A percentile compares a stretch with the other conserved stretches of the same genome.
phyloP scores from a whole-genome alignment of 2,797 vertebrate species.

The Mycteria americana region DNA sequence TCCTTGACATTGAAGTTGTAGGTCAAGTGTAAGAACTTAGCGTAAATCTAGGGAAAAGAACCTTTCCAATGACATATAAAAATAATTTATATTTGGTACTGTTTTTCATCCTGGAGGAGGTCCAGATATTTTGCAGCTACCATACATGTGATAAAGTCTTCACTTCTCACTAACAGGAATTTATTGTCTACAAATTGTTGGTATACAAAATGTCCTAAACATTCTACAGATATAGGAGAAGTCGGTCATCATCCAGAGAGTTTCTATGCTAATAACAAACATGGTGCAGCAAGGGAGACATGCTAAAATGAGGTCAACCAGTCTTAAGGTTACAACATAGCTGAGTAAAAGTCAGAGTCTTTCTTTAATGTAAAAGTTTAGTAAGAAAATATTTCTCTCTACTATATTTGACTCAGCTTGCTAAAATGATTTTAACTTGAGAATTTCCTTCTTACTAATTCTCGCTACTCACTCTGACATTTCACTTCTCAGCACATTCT shows the following conservation, averaged over 20 bases:
- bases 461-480: not conserved
- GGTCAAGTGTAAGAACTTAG: conserved; percentile 4
- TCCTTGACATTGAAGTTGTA: conserved; percentile 19
- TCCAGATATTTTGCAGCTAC: not conserved
- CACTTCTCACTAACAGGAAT: not conserved
- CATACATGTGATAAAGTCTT: not conserved
- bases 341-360: not conserved
- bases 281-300: not conserved
- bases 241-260: not conserved
- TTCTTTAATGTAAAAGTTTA: not conserved
- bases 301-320: not conserved
- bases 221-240: not conserved
- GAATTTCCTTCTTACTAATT: not conserved
- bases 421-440: not conserved
- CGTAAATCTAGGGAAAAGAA: not conserved
- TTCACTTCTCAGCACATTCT: not conserved
- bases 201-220: accelerated
- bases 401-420: not conserved
- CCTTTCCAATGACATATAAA: not conserved
- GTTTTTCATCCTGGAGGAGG: not conserved
- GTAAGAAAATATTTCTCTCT: not conserved
- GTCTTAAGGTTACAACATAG: not conserved
- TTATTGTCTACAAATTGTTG: not conserved
- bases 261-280: not conserved
- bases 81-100: not conserved